These are phyloP conservation scores for Eublepharis macularius DNA, from an alignment of 2,113 vertebrate genomes.

Conservation along the genomic window DNA sequence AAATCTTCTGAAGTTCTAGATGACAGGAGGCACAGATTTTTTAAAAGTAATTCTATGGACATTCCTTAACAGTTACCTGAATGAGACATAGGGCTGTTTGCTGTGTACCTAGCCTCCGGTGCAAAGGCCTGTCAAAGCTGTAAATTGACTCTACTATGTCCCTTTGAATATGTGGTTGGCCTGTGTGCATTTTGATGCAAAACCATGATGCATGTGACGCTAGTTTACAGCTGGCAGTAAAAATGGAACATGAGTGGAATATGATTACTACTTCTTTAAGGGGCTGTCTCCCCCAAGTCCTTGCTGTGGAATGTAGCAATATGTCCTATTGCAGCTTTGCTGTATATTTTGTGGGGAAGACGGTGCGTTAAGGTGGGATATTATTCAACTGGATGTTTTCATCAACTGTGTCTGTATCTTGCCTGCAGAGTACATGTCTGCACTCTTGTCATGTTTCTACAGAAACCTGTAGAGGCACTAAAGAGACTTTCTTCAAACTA, in stretches of 20 bases:
- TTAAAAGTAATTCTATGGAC: slow-evolving; percentile 20
- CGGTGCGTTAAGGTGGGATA: slow-evolving; percentile 58
- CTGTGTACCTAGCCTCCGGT: slow-evolving; percentile 39
- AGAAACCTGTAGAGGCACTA: slow-evolving; percentile 22
- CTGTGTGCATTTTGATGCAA: slow-evolving; percentile 72
- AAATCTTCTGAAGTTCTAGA: neutral
- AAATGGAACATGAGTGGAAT: slow-evolving; percentile 74
- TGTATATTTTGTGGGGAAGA: slow-evolving; percentile 66
- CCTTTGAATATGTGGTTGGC: slow-evolving; percentile 65
- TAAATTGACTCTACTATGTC: slow-evolving; percentile 67
- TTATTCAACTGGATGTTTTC: slow-evolving; percentile 52
- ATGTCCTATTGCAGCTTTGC: slow-evolving; percentile 55
- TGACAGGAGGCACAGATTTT: slow-evolving; percentile 13
- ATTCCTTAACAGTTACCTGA: slow-evolving; percentile 32
- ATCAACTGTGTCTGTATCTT: slow-evolving; percentile 40
- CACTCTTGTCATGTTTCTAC: slow-evolving; percentile 16
- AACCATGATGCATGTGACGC: slow-evolving; percentile 71
- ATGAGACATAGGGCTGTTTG: slow-evolving; percentile 53
- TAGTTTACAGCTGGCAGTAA: slow-evolving; percentile 72
- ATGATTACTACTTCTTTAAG: slow-evolving; percentile 72
- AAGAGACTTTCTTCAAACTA: neutral
- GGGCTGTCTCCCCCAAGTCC: slow-evolving; percentile 71
- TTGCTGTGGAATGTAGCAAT: slow-evolving; percentile 68
- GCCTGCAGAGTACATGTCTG: neutral
- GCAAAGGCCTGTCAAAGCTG: slow-evolving; percentile 63